These are phyloP conservation scores for Parapsyche elsis DNA, from an alignment of 1,140 invertebrate genomes.

Conservation along the genomic window DNA sequence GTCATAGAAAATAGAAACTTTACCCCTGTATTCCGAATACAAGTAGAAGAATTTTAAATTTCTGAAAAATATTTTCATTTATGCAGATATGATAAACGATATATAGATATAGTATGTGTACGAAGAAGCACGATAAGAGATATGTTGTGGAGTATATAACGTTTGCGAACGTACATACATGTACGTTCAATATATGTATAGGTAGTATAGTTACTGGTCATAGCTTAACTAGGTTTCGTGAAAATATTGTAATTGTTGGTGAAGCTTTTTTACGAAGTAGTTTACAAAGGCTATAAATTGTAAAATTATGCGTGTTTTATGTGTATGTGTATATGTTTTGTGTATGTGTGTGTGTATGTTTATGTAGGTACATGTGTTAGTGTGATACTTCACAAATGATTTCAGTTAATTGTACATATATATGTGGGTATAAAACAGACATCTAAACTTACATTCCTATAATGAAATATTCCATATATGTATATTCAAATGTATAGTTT, in stretches of 20 bases:
- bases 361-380: slow-evolving; percentile 14
- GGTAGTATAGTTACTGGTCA: slow-evolving; percentile 33
- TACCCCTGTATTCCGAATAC: slow-evolving; percentile 54
- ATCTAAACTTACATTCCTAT: slow-evolving; percentile 53
- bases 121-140: slow-evolving; percentile 45
- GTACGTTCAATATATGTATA: slow-evolving; percentile 15
- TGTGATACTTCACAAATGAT: slow-evolving; percentile 44
- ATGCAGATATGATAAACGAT: slow-evolving; percentile 24
- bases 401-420: slow-evolving; percentile 47
- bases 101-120: not conserved
- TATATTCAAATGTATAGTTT: slow-evolving; percentile 31
- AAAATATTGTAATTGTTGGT: slow-evolving; percentile 37
- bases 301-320: slow-evolving; percentile 26
- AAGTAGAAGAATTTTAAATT: slow-evolving; percentile 47
- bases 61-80: slow-evolving; percentile 48
- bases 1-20: slow-evolving; percentile 52
- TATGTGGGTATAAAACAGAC: slow-evolving; percentile 55
- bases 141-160: slow-evolving; percentile 44
- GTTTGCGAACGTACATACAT: slow-evolving; percentile 1
- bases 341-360: too few species aligned
- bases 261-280: slow-evolving; percentile 42
- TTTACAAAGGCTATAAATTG: slow-evolving; percentile 47
- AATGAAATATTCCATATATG: slow-evolving; percentile 48
- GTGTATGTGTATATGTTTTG: not conserved
- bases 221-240: slow-evolving; percentile 39